Percentiles rank a stretch among this genome's conserved stretches.
phyloP scores from a whole-genome alignment of 2,113 vertebrate species.

The Lagopus leucura region DNA sequence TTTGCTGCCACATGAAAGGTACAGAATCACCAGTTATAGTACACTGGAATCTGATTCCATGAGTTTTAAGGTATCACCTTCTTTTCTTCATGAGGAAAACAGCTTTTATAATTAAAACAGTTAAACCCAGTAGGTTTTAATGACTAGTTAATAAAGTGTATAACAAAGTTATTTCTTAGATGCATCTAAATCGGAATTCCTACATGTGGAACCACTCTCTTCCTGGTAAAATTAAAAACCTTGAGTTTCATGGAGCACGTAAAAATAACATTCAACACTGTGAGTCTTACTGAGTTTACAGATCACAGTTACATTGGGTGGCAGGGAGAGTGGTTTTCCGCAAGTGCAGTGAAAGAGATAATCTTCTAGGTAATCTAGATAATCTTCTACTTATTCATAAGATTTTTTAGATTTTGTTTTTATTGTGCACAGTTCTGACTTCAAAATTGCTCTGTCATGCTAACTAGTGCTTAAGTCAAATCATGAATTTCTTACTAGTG shows the following conservation, averaged over 20 bases:
- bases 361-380: neutral
- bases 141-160: slow-evolving; percentile 8
- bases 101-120: slow-evolving; percentile 2
- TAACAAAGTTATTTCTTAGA: slow-evolving; percentile 10
- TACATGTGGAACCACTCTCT: neutral
- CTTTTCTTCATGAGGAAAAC: neutral
- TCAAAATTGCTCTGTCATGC: neutral
- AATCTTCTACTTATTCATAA: neutral
- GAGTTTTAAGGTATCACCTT: neutral
- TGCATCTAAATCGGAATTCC: neutral
- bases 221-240: neutral
- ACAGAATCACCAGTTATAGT: neutral
- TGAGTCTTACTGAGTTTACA: neutral
- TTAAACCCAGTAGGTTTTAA: slow-evolving; percentile 10
- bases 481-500: neutral
- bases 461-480: neutral
- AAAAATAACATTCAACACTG: neutral
- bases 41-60: neutral
- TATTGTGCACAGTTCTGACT: neutral
- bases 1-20: neutral
- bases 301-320: neutral
- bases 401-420: neutral
- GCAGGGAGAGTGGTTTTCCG: neutral
- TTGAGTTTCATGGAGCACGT: neutral
- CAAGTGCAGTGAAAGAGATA: accelerated